Evolutionary conservation across 2,888 invertebrate species (phyloP), one percentile per base, ranked within the genome.

Genomic region (Leptarthrus brevirostris): DNA sequence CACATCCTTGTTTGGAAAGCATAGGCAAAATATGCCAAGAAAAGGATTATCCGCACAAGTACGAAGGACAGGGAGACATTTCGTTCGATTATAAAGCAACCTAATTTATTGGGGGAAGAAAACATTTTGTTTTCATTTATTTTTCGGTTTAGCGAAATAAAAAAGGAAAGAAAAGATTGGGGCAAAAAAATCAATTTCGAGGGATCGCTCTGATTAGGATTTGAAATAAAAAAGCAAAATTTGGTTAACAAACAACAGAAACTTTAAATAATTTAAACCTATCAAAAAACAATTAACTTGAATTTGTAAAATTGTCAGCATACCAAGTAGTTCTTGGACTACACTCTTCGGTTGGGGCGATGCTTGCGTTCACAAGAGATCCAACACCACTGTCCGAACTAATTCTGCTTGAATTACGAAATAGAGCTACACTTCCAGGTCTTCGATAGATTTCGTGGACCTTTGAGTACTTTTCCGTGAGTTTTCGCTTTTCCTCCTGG

Each of bases 311-410:
- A 66, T 66, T 66, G n/a, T 26, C 26, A 10, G 69, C 82, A 79
- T 84, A 84, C 84, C 84, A 84, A 6, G 84, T 84, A n/a, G 83
- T 81, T 8, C 82, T 81, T 76, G 82, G 81, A 52, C 78, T 78
- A 6, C 71, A 66, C 2, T 79, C 76, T 34, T 77, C 76, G 22
- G 44, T 22, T 18, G 77, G 83, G 78, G 83, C 77, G 36, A 80
- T 77, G 82, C 82, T 82, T 20, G 83, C 83, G 73, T 83, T 84
- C 3, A 54, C 22, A 4, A 76, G 30, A 2, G 76, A 74, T n/a
- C 83, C 83, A 34, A 84, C 83, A 24, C 84, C 84, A 69, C 84
- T 84, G 73, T 84, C 84, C 20, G 81, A 80, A 66, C 84, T 84
- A 54, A 84, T 83, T 34, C 84, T 82, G 80, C 84, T 84, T 56